Base-by-base conservation (phyloP, 2,797 vertebrate genomes). In the Enteromius treurensis region DNA sequence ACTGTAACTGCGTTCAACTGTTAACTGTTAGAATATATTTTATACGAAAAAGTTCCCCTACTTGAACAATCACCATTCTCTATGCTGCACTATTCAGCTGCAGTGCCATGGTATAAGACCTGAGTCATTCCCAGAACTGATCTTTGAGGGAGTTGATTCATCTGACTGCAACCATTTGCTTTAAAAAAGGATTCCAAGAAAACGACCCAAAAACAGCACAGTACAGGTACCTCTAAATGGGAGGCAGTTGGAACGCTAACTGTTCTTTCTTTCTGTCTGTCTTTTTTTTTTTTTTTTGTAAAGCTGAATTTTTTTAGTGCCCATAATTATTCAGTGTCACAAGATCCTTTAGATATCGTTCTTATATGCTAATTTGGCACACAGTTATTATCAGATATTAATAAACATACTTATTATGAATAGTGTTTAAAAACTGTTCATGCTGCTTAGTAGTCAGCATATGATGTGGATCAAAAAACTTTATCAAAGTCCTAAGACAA, bases 111-210 rank as follows among this genome's bases (percentile, higher is more conserved):
- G 32, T 65, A 32, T 15, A 60, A 65, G 15, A 19, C 17, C 26
- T 19, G 64, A 67, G 17, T 67, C 32, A 21, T 21, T 37, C 8
- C 32, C 32, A 37, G 64, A 67, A 21, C 0, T 17, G 64, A 67
- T 67, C 32, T 65, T 65, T 65, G 32, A 65, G 19, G 64, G 32
- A 67, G 8, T 10, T 67, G 64, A 67, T 17, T 21, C 64, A 67
- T 67, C 64, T n/a, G n/a, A n/a, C n/a, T 34, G 17, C 64, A 67
- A 67, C 37, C 64, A 37, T 67, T 67, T 67, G 17, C 64, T 67
- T 19, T 67, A 17, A 67, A 37, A 26, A 67, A 34, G 15, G 17
- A 17, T 67, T 67, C 17, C 32, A 37, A 37, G 32, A 67, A 67
- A 34, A 62, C 23, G 5, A 5, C 60, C 14, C 14, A 11, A 23